A percentile compares a stretch with the other conserved stretches of the same genome.
Evolutionary conservation across 2,797 vertebrate species (phyloP).

Genomic region (Helarctos malayanus): DNA sequence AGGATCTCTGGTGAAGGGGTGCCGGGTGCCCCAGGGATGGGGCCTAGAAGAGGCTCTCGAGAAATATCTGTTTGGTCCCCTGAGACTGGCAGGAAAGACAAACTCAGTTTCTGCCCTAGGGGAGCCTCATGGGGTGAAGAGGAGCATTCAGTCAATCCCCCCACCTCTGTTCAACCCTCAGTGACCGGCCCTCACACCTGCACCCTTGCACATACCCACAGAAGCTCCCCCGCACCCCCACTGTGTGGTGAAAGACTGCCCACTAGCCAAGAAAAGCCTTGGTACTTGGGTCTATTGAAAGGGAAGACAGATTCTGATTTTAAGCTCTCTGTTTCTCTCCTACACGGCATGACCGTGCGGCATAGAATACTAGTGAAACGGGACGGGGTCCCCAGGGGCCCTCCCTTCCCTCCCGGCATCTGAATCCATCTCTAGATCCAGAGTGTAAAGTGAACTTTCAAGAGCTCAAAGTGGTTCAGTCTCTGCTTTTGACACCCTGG

Average conservation of each 20-base stretch:
- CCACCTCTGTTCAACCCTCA: not conserved
- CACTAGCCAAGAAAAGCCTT: not conserved
- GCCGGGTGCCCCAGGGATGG: not conserved
- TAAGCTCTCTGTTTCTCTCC: not conserved
- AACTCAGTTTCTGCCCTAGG: not conserved
- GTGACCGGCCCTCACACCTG: not conserved
- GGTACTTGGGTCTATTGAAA: not conserved
- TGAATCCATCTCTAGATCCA: not conserved
- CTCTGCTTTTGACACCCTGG: not conserved
- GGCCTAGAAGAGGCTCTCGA: not conserved
- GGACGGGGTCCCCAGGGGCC: not conserved
- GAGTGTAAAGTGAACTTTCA: not conserved
- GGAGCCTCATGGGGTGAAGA: not conserved
- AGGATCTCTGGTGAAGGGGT: not conserved
- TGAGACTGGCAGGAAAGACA: not conserved
- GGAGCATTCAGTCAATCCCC: not conserved
- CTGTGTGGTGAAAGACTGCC: not conserved
- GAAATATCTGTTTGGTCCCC: not conserved
- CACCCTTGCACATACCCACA: not conserved
- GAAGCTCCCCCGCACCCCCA: not conserved
- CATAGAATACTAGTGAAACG: not conserved
- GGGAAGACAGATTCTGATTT: not conserved
- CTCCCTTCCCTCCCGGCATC: not conserved
- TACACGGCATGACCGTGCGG: accelerated
- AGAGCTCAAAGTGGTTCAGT: not conserved